These are phyloP conservation scores for Glaucopsyche alexis DNA, from an alignment of 2,888 invertebrate species.

Conservation along the genomic window DNA sequence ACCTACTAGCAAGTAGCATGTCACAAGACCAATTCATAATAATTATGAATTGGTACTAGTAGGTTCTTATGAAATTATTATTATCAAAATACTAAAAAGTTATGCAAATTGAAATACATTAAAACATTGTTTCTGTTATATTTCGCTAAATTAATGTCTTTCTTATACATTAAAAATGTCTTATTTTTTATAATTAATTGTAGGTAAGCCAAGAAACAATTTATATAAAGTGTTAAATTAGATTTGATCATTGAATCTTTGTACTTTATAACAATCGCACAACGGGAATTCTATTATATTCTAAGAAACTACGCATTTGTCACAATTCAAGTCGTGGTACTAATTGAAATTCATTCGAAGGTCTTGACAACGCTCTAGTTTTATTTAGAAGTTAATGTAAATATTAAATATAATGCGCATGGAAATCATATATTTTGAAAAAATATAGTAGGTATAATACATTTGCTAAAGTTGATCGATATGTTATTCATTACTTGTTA, in stretches of 20 bases:
- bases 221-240: conserved; percentile 26
- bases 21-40: too few relatives aligned
- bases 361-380: conserved; percentile 58
- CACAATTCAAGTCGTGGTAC: conserved; percentile 41
- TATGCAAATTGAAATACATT: too few relatives aligned
- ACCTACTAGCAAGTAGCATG: too few relatives aligned
- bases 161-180: neutral
- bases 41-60: too few relatives aligned
- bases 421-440: conserved; percentile 49
- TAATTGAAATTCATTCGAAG: conserved; percentile 49
- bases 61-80: too few relatives aligned
- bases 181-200: neutral
- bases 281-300: conserved; percentile 38
- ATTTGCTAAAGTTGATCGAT: conserved; percentile 33
- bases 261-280: conserved; percentile 38
- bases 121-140: too few relatives aligned
- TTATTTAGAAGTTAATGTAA: conserved; percentile 66
- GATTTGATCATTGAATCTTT: conserved; percentile 34
- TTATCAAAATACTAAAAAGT: too few relatives aligned
- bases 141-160: neutral
- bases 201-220: conserved; percentile 20
- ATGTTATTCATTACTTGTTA: conserved; percentile 42
- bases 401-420: conserved; percentile 68
- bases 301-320: conserved; percentile 25
- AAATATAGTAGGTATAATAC: conserved; percentile 29